Base-by-base conservation (phyloP, 2,888 invertebrate species). In the Mechanitis mazaeus region DNA sequence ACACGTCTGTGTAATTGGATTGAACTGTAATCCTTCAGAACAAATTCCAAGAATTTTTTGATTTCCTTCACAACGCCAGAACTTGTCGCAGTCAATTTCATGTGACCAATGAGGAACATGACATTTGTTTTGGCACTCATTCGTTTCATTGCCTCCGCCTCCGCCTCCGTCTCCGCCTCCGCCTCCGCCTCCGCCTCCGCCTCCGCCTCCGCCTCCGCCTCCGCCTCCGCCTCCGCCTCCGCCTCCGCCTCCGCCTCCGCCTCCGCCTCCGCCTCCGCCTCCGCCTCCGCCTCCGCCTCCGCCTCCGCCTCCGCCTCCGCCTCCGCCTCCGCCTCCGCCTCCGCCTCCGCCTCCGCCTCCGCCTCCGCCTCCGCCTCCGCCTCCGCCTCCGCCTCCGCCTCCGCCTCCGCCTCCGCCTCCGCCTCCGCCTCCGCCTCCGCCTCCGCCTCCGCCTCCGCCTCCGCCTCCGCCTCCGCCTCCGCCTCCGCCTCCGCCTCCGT, bases 21-120 rank as follows among this genome's bases (percentile, higher is more conserved):
- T 89, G 75, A 86, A 90, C 58, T 81, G 77, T 3, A 90, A 73
- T 31, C 89, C 89, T 70, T 83, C 81, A 1, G 85, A 68, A 65
- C 89, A 90, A 0, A 70, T 64, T 0, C 72, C 71, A 33, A 85
- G 42, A 20, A 75, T 70, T 1, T 77, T 69, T 0, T 63, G 61
- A 0, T 74, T 59, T 0, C 81, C 83, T 3, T 78, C 72, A 56
- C 89, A 90, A 0, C 73, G 65, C 80, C 82, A 89, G 76, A 75
- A 89, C 56, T 87, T 87, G 66, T 87, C 84, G 54, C 89, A 87
- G 33, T 84, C 83, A 0, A 69, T 75, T 2, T 76, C 78, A 55
- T 88, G 85, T 0, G 80, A 76, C 87, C 87, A 89, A 0, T 85
- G 83, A 0, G 75, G 71, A 1, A 80, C 67, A 63, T 88, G 80